Evolutionary conservation across 2,888 invertebrate species (phyloP).

Genomic region (Perizoma flavofasciatum): DNA sequence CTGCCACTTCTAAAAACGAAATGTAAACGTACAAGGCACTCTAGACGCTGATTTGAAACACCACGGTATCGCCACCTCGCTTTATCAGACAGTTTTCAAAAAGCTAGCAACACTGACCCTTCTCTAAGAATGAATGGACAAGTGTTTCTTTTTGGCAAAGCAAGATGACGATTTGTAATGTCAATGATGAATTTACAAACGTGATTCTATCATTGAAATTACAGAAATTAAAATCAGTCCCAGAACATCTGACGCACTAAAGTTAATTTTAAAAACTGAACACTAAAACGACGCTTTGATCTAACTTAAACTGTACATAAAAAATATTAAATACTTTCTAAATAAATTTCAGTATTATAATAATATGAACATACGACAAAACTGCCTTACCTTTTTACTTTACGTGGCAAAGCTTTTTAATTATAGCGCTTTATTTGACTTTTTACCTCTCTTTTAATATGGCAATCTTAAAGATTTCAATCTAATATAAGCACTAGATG

Average conservation of each 20-base stretch:
- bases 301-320: slow-evolving; percentile 18
- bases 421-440: slow-evolving; percentile 27
- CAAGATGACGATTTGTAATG: slow-evolving; percentile 70
- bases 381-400: slow-evolving; percentile 20
- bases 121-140: slow-evolving; percentile 40
- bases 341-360: not conserved
- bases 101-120: slow-evolving; percentile 34
- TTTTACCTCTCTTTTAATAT: slow-evolving; percentile 27
- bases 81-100: slow-evolving; percentile 54
- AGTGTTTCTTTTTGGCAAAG: slow-evolving; percentile 57
- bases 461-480: slow-evolving; percentile 19
- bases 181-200: slow-evolving; percentile 58
- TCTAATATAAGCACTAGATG: slow-evolving; percentile 21
- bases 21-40: slow-evolving; percentile 75
- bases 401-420: slow-evolving; percentile 32
- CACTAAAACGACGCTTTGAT: slow-evolving; percentile 19
- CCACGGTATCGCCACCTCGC: slow-evolving; percentile 76
- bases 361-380: slow-evolving; percentile 12
- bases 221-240: slow-evolving; percentile 60
- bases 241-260: slow-evolving; percentile 78
- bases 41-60: slow-evolving; percentile 82
- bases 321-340: not conserved
- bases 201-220: slow-evolving; percentile 54
- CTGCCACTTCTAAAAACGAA: slow-evolving; percentile 68
- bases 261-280: slow-evolving; percentile 42